Percentiles rank a stretch among this genome's conserved stretches.
phyloP scores from a whole-genome alignment of 2,888 invertebrate species.

The Creontiades dilutus region DNA sequence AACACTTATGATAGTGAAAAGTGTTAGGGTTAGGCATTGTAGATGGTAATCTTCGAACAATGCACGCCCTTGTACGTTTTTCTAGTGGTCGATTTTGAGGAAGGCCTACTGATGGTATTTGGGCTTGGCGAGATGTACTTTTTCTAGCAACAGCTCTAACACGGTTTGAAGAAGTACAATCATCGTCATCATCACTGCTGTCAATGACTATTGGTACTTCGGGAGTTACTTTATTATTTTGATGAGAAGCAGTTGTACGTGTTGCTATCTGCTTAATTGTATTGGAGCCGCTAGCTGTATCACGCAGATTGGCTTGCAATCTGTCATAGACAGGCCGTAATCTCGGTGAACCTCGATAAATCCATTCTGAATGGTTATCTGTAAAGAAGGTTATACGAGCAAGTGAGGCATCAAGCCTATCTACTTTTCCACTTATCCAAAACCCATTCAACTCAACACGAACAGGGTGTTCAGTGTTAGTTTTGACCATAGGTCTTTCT shows the following conservation, averaged over 20 bases:
- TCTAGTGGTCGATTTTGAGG: neutral
- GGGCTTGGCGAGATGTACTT: conserved; percentile 19
- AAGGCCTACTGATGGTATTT: neutral
- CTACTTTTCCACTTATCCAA: conserved; percentile 88
- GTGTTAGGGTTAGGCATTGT: neutral
- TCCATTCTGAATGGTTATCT: conserved; percentile 91
- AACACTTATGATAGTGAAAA: conserved; percentile 82
- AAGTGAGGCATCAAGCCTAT: conserved; percentile 91
- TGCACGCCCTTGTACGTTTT: conserved; percentile 16
- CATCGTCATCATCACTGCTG: conserved; percentile 38
- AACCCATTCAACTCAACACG: conserved; percentile 93
- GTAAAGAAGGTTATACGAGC: conserved; percentile 91
- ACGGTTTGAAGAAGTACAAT: neutral
- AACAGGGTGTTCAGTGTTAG: conserved; percentile 88
- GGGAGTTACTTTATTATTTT: neutral
- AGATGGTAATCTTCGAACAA: conserved; percentile 44
- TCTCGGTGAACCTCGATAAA: conserved; percentile 95
- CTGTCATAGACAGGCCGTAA: conserved; percentile 78
- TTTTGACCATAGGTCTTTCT: conserved; percentile 93
- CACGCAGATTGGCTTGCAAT: conserved; percentile 16
- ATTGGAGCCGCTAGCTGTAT: no score
- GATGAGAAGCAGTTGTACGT: no score
- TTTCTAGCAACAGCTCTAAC: conserved; percentile 53
- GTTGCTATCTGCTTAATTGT: neutral
- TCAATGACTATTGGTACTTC: conserved; percentile 19